These are phyloP conservation scores for Poecilus cupreus DNA, from an alignment of 2,888 invertebrate species.

Conservation along the genomic window DNA sequence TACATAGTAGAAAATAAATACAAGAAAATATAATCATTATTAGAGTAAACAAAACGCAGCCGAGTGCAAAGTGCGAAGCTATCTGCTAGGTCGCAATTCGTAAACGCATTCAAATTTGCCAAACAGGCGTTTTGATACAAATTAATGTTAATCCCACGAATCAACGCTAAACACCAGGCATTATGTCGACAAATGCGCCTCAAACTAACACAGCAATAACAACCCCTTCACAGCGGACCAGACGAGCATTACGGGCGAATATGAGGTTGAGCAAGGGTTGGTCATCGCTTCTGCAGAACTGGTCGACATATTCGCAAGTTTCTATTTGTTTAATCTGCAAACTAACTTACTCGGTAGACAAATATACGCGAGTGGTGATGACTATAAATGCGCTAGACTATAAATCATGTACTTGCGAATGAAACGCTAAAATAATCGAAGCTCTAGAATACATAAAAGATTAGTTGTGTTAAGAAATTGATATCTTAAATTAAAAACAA, in stretches of 20 bases:
- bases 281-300: slow-evolving; percentile 14
- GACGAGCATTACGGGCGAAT: not conserved
- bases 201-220: slow-evolving; percentile 55
- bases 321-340: slow-evolving; percentile 57
- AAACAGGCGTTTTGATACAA: slow-evolving; percentile 55
- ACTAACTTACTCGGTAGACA: slow-evolving; percentile 51
- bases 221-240: slow-evolving; percentile 14
- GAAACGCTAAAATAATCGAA: not conserved
- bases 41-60: not conserved
- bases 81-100: slow-evolving; percentile 32
- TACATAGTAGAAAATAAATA: too few relatives aligned
- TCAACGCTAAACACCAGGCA: slow-evolving; percentile 54
- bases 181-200: slow-evolving; percentile 54
- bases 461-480: too few relatives aligned
- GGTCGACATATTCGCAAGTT: slow-evolving; percentile 40
- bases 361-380: slow-evolving; percentile 43
- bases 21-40: not conserved
- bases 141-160: slow-evolving; percentile 54
- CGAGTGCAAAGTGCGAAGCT: not conserved
- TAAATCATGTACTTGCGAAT: slow-evolving; percentile 28
- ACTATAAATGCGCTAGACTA: slow-evolving; percentile 17
- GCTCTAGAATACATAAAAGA: not conserved
- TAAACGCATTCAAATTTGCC: slow-evolving; percentile 47
- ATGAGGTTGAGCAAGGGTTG: not conserved
- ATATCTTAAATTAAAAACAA: too few relatives aligned